Evolutionary conservation across 35 echinoderm and acorn worm species (phyloP), one percentile per base, ranked within the genome.

Genomic region (Patiria miniata): DNA sequence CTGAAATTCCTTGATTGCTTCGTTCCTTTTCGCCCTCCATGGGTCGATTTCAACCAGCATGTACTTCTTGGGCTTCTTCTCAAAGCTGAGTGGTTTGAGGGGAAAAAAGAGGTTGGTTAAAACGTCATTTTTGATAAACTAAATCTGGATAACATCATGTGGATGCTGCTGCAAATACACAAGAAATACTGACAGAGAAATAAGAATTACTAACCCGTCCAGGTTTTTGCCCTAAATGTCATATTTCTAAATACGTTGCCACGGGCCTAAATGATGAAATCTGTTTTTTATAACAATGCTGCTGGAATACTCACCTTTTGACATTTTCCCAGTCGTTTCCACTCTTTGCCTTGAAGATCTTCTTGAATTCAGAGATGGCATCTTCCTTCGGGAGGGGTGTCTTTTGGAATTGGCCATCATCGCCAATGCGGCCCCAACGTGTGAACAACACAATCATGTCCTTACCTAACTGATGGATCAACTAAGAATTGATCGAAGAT

Each of bases 331-430:
- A 99, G 17, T 36, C 21, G 77, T 99, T 99, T 39, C 93, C 96
- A 79, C 80, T 86, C 37, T 99, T 99, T 5, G 89, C 82, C 78
- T 90, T 91, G 85, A 99, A 99, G 38, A 99, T 94, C 56, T 99
- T 99, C 33, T 79, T 84, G 68, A 99, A 99, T 65, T 99, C 96
- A 39, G 83, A 84, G 39, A 99, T 68, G n/a, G 93, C 96, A 4
- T 92, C 92, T 36, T 87, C 96, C 55, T 78, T 85, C 26, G 33
- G 78, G 33, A 60, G 37, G 89, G 92, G 1, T 92, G 92, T 1
- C 89, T 95, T 5, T 90, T 68, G n/a, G 89, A 86, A 77, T 52
- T 88, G 44, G 92, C 89, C 1, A 9, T n/a, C 18, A 18, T 88
- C 80, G 6, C 89, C 86, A 34, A 95, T 92, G 33, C 85, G 79